Evolutionary conservation across 2,113 vertebrate species (phyloP), one percentile per base, ranked within the genome.

Genomic region (Leucoraja erinaceus): DNA sequence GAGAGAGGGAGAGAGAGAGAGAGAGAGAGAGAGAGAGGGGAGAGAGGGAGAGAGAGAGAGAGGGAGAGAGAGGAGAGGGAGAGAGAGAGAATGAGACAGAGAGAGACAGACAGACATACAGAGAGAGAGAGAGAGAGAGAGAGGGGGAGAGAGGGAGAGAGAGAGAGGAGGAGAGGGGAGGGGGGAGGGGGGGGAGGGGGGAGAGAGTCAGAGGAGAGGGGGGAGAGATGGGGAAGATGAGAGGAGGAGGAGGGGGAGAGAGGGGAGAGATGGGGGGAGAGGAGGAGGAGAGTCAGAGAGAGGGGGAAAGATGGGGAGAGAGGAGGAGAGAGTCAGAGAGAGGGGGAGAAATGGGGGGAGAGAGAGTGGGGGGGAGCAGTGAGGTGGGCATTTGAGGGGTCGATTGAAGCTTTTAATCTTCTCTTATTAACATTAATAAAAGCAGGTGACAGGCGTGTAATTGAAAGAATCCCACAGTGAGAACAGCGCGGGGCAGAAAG

Each of bases 371-470:
- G 38, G 38, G 38, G 38, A 47, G 38, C 38, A 47, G 54, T 63
- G 59, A 16, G 83, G 25, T 59, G 81, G 56, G 54, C 9, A 10
- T 38, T 18, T 81, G 56, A 28, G 28, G 83, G 3, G 28, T 28
- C 61, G 83, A 86, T 86, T 28, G 56, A 31, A 63, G 28, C 83
- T 66, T 88, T 88, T 88, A 88, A 88, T 88, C 59, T 88, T 88
- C 25, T 88, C 83, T 97, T 96, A 97, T 96, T 96, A 96, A 96
- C 96, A 95, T 95, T 95, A 93, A 2, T 93, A 95, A 96, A 94
- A 95, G 94, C 94, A 94, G 94, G 95, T 95, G 97, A 97, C 97
- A 97, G 95, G 96, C 97, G 94, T 97, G 97, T 97, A 97, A 97
- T 97, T 95, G 95, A 96, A 96, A 96, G 96, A 96, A 96, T 96